Evolutionary conservation across 2,113 vertebrate species (phyloP).

Genomic region (Mustelus asterias): DNA sequence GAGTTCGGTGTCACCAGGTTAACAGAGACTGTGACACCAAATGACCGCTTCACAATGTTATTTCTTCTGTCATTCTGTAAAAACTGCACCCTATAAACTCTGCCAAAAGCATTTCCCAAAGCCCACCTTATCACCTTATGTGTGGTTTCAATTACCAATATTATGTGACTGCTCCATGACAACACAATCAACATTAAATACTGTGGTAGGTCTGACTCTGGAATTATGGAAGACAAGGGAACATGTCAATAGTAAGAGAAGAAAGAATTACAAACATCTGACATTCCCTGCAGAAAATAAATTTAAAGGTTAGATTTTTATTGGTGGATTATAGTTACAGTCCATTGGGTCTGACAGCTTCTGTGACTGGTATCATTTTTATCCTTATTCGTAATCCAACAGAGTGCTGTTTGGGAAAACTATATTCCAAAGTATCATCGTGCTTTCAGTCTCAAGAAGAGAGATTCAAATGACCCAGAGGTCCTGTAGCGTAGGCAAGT

Average conservation of each 20-base stretch:
- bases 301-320: neutral
- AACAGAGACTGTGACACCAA: too few species aligned
- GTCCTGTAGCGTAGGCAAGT: neutral
- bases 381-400: neutral
- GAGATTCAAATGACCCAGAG: neutral
- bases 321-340: neutral
- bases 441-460: neutral
- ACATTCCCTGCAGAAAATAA: neutral
- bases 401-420: neutral
- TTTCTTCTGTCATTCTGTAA: neutral
- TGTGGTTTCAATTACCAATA: neutral
- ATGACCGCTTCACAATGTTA: too few species aligned
- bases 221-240: neutral
- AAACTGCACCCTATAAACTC: neutral
- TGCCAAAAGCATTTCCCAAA: neutral
- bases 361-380: neutral
- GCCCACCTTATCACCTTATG: neutral
- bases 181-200: neutral
- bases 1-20: neutral
- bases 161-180: neutral
- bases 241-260: neutral
- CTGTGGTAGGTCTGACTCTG: neutral
- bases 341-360: neutral
- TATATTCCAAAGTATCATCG: neutral
- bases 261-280: neutral